Evolutionary conservation across 1,140 invertebrate genomes (phyloP).

Genomic region (Drosophila erecta): DNA sequence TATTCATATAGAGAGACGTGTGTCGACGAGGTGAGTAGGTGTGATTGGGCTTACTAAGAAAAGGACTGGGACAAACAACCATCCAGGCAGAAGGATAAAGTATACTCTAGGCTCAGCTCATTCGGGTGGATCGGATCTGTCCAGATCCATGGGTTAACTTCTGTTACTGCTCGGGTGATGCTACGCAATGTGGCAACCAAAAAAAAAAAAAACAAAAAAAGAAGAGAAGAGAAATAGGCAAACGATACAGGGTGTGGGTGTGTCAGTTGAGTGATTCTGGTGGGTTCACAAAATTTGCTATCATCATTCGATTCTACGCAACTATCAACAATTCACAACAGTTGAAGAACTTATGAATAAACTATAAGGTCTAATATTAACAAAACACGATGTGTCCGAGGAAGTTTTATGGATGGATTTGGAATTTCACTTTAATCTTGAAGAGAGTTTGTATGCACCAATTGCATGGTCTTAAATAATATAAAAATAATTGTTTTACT

Average conservation of each 20-base stretch:
- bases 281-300: constrained; percentile 33
- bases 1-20: not conserved
- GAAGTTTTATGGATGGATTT: not conserved
- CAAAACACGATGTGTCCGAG: not conserved
- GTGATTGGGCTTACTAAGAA: not conserved
- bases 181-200: constrained; percentile 17
- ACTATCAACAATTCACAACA: constrained; percentile 46
- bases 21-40: constrained; percentile 13
- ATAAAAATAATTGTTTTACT: constrained; percentile 1
- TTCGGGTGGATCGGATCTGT: not conserved
- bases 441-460: not conserved
- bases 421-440: not conserved
- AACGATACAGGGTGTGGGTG: constrained; percentile 10
- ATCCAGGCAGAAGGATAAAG: constrained; percentile 13
- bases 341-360: constrained; percentile 4
- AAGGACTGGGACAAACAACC: constrained; percentile 23
- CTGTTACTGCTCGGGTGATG: constrained; percentile 10
- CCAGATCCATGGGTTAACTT: not conserved
- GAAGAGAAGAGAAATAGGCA: not conserved
- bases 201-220: not conserved
- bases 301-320: constrained; percentile 41
- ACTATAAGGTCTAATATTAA: not conserved
- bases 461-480: not conserved
- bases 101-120: constrained; percentile 19
- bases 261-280: constrained; percentile 8